A percentile compares a stretch with the other conserved stretches of the same genome.
phyloP scores from a whole-genome alignment of 2,888 invertebrate genomes.

The Chrysolina oricalcia region DNA sequence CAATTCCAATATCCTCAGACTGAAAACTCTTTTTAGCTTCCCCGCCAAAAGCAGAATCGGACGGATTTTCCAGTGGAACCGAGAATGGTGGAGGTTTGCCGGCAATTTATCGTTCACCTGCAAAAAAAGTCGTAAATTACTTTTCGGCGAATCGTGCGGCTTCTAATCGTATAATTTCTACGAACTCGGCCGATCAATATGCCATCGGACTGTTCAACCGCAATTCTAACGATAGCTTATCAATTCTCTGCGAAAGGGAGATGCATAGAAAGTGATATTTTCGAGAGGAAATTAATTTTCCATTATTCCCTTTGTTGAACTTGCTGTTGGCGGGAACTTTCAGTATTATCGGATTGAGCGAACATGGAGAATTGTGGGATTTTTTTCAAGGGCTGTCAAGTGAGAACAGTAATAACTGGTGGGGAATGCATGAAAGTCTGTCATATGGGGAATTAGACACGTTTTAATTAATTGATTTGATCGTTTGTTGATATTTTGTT shows the following conservation, averaged over 20 bases:
- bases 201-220: constrained; percentile 47
- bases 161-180: constrained; percentile 35
- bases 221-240: constrained; percentile 53
- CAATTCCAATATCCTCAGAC: not conserved
- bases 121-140: constrained; percentile 50
- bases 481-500: not conserved
- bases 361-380: not conserved
- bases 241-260: constrained; percentile 46
- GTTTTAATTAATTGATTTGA: no score
- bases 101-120: constrained; percentile 48
- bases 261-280: constrained; percentile 45
- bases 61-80: not conserved
- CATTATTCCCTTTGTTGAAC: constrained; percentile 42
- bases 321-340: constrained; percentile 15
- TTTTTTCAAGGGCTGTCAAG: constrained; percentile 9
- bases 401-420: not conserved
- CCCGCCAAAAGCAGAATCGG: not conserved
- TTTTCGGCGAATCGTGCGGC: constrained; percentile 37
- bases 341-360: constrained; percentile 13
- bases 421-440: not conserved
- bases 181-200: constrained; percentile 46
- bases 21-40: not conserved
- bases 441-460: not conserved
- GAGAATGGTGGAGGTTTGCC: constrained; percentile 28
- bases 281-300: constrained; percentile 51